These are phyloP conservation scores for Enteromius argenteus DNA, from an alignment of 2,797 vertebrate genomes.

Conservation along the genomic window DNA sequence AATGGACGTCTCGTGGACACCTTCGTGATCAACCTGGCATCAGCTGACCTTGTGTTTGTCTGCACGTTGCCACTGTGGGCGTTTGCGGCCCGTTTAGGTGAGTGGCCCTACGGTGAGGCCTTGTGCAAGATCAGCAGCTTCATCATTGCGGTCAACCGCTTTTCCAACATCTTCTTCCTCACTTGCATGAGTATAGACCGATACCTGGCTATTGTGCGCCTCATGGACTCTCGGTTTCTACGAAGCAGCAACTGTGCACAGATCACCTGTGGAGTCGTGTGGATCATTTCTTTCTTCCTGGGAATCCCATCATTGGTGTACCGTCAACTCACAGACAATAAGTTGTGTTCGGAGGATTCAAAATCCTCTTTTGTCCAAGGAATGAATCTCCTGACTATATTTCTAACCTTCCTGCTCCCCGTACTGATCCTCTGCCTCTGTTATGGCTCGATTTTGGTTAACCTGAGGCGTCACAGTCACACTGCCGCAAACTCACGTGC, in stretches of 20 bases:
- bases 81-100: conserved; percentile 64
- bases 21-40: conserved; percentile 85
- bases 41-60: conserved; percentile 86
- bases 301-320: conserved; percentile 79
- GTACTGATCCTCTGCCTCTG: conserved; percentile 81
- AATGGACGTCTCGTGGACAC: conserved; percentile 83
- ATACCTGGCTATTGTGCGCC: conserved; percentile 84
- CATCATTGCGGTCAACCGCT: conserved; percentile 84
- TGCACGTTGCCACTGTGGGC: conserved; percentile 88
- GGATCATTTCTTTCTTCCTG: conserved; percentile 78
- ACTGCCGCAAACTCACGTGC: conserved; percentile 66
- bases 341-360: conserved; percentile 70
- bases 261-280: conserved; percentile 74
- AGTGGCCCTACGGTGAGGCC: conserved; percentile 79
- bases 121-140: conserved; percentile 88
- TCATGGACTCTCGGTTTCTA: conserved; percentile 75
- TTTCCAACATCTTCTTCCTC: conserved; percentile 89
- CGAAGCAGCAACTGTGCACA: conserved; percentile 71
- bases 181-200: conserved; percentile 89
- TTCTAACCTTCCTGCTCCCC: conserved; percentile 84
- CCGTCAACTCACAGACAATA: conserved; percentile 60
- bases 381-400: conserved; percentile 73
- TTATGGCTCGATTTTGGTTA: conserved; percentile 81
- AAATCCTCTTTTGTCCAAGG: conserved; percentile 66
- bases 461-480: conserved; percentile 73